A percentile compares a stretch with the other conserved stretches of the same genome.
phyloP scores from a whole-genome alignment of 1,140 invertebrate species.

The Melipona quadrifasciata region DNA sequence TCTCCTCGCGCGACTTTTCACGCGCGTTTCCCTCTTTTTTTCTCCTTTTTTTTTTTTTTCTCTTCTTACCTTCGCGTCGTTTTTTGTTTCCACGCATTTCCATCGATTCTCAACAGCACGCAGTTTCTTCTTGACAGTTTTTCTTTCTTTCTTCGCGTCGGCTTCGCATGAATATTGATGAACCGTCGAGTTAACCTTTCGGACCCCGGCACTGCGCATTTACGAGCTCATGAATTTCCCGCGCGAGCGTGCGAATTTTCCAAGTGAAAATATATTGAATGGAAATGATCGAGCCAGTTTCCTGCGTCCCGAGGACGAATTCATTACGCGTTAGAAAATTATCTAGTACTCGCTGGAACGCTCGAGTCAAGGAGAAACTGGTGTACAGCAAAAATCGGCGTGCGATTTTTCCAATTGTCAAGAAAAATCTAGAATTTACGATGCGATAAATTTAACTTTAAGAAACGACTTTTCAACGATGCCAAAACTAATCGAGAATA shows the following conservation, averaged over 20 bases:
- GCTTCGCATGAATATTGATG: not conserved
- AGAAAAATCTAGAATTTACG: no score
- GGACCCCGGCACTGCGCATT: not conserved
- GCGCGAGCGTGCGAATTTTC: not conserved
- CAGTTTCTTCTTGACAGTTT: no score
- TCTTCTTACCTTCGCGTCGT: not conserved
- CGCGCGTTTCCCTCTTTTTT: not conserved
- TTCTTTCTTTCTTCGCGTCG: not conserved
- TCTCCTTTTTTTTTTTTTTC: no score
- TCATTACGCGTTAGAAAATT: not conserved
- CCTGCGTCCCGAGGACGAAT: not conserved
- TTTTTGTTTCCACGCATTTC: not conserved
- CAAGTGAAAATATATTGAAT: not conserved
- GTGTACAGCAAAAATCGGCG: no score
- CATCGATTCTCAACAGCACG: no score
- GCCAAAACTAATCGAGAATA: no score
- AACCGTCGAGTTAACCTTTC: not conserved
- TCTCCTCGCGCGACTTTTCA: not conserved
- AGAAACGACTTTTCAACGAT: no score
- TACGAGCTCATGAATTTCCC: not conserved
- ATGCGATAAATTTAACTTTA: no score
- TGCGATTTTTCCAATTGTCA: no score
- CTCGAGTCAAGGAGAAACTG: not conserved
- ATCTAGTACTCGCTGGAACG: not conserved
- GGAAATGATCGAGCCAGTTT: not conserved